These are phyloP conservation scores for Ailurus styani DNA, from an alignment of 2,113 vertebrate species.

Conservation along the genomic window DNA sequence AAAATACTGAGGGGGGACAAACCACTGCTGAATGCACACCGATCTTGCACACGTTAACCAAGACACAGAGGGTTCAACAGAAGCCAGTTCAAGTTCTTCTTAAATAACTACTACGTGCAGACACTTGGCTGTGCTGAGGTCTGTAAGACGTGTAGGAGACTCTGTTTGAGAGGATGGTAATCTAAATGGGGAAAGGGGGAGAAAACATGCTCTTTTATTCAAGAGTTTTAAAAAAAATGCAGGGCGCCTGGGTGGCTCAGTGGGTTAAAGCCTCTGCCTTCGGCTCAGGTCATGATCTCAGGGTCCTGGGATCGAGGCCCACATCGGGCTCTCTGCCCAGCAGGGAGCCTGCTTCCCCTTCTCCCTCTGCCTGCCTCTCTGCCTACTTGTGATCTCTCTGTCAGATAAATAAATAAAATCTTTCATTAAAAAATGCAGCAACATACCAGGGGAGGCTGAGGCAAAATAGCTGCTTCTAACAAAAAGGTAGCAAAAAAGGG, in stretches of 20 bases:
- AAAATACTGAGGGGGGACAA: neutral
- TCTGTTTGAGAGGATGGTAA: neutral
- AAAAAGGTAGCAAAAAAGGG: neutral
- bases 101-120: no score
- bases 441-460: neutral
- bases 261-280: no score
- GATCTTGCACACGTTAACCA: neutral
- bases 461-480: neutral
- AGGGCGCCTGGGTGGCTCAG: no score
- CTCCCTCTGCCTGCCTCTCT: no score
- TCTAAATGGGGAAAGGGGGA: neutral
- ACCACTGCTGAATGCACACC: neutral
- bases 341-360: no score
- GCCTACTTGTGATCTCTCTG: no score
- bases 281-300: no score
- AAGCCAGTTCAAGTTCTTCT: neutral
- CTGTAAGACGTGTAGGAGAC: neutral
- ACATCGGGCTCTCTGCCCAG: no score
- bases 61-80: neutral
- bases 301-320: no score
- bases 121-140: neutral
- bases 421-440: neutral
- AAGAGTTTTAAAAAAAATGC: neutral
- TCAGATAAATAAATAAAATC: no score
- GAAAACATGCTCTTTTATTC: conserved; percentile 10